Evolutionary conservation across 1,140 invertebrate species (phyloP).

Genomic region (Stenopsyche tienmushanensis): DNA sequence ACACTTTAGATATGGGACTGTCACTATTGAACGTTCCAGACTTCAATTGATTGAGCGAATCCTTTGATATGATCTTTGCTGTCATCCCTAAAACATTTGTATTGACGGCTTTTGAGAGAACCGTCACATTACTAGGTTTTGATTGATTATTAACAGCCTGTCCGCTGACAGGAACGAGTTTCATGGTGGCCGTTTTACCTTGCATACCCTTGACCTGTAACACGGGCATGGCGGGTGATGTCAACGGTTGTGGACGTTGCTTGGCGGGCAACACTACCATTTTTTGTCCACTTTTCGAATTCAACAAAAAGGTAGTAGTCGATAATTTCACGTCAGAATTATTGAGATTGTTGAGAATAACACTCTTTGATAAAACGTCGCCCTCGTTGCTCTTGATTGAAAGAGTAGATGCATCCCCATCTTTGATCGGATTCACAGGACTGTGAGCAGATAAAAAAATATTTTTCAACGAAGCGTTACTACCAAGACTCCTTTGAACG

Average conservation of each 20-base stretch:
- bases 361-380: slow-evolving; percentile 44
- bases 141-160: slow-evolving; percentile 44
- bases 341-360: slow-evolving; percentile 54
- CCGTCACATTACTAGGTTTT: slow-evolving; percentile 45
- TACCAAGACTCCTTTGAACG: slow-evolving; percentile 33
- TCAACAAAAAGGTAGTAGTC: slow-evolving; percentile 53
- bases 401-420: slow-evolving; percentile 36
- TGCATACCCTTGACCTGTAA: slow-evolving; percentile 53
- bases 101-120: slow-evolving; percentile 45
- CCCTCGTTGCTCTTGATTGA: slow-evolving; percentile 19
- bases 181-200: slow-evolving; percentile 46
- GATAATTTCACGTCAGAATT: slow-evolving; percentile 54
- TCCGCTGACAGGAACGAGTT: slow-evolving; percentile 51
- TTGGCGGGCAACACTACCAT: slow-evolving; percentile 55
- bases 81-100: slow-evolving; percentile 26
- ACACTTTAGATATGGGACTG: slow-evolving; percentile 22
- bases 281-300: slow-evolving; percentile 55
- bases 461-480: slow-evolving; percentile 47
- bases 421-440: slow-evolving; percentile 43
- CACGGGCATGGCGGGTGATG: slow-evolving; percentile 47
- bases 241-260: slow-evolving; percentile 47
- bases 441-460: slow-evolving; percentile 47
- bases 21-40: slow-evolving; percentile 9
- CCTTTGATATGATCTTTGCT: slow-evolving; percentile 33
- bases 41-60: slow-evolving; percentile 28